Percentiles rank a stretch among this genome's conserved stretches.
Evolutionary conservation across 2,888 invertebrate genomes (phyloP).

Genomic region (Yponomeuta sedellus): DNA sequence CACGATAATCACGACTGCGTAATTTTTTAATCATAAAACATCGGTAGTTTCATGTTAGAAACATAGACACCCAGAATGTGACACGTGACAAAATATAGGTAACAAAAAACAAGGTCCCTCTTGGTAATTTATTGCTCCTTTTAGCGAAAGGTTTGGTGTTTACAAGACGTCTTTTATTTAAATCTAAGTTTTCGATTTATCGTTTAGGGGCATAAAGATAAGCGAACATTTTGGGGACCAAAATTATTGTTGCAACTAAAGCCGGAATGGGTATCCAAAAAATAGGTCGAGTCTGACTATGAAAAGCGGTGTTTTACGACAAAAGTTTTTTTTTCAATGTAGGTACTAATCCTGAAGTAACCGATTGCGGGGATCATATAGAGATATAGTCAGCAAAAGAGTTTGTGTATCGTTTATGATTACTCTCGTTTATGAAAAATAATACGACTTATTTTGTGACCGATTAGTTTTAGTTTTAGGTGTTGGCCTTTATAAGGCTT

Average conservation of each 20-base stretch:
- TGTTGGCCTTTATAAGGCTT: no score
- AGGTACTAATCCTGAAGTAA: background rate
- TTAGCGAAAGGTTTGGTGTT: slow-evolving; percentile 72
- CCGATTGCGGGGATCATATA: background rate
- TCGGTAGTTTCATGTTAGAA: background rate
- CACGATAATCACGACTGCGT: no score
- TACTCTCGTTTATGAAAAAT: no score
- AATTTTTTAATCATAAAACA: background rate
- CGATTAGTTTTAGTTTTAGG: no score
- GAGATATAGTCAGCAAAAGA: background rate
- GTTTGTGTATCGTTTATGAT: no score
- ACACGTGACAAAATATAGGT: slow-evolving; percentile 38
- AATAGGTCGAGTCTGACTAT: background rate
- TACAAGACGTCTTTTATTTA: slow-evolving; percentile 70
- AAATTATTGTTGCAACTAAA: background rate
- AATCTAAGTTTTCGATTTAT: slow-evolving; percentile 66
- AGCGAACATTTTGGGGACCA: slow-evolving; percentile 25
- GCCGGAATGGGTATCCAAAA: background rate
- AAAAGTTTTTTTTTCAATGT: background rate
- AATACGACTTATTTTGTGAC: no score
- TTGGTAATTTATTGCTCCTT: slow-evolving; percentile 63
- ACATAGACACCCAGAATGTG: slow-evolving; percentile 27
- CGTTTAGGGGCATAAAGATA: slow-evolving; percentile 57
- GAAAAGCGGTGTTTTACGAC: background rate
- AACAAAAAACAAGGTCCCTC: slow-evolving; percentile 31